A percentile compares a stretch with the other conserved stretches of the same genome.
These are phyloP conservation scores for Orestias chungarensis DNA, from an alignment of 2,797 vertebrate genomes.

Conservation along the genomic window DNA sequence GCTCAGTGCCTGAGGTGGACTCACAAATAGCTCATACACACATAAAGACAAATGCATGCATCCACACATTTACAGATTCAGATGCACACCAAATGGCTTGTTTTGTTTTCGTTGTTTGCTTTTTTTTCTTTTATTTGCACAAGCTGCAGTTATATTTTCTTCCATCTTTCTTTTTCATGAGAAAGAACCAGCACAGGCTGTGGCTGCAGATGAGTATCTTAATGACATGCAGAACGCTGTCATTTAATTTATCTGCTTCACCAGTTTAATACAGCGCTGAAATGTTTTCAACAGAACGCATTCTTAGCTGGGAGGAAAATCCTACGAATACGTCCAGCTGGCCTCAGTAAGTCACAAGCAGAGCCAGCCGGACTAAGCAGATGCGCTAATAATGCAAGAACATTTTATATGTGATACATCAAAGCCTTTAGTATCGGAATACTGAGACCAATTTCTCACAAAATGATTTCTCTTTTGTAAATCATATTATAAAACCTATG, in stretches of 20 bases:
- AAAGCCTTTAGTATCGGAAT: background rate
- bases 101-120: too few relatives aligned
- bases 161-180: slow-evolving; percentile 49
- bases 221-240: slow-evolving; percentile 54
- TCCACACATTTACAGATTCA: slow-evolving; percentile 25
- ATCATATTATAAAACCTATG: background rate
- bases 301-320: slow-evolving; percentile 46
- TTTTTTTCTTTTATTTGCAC: slow-evolving; percentile 49
- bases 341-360: background rate
- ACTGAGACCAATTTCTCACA: background rate
- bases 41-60: slow-evolving; percentile 61
- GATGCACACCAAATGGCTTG: slow-evolving; percentile 34
- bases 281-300: slow-evolving; percentile 43
- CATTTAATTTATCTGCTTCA: slow-evolving; percentile 42
- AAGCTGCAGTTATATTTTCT: slow-evolving; percentile 48
- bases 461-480: background rate
- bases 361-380: background rate
- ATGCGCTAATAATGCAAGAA: background rate
- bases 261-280: slow-evolving; percentile 46
- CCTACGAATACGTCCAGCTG: slow-evolving; percentile 31
- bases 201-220: slow-evolving; percentile 59
- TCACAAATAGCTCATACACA: slow-evolving; percentile 76
- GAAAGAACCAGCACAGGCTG: slow-evolving; percentile 33
- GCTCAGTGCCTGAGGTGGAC: slow-evolving; percentile 73
- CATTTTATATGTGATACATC: too few relatives aligned